These are phyloP conservation scores for Hirtodrosophila cameraria DNA, from an alignment of 2,888 invertebrate genomes.

Conservation along the genomic window DNA sequence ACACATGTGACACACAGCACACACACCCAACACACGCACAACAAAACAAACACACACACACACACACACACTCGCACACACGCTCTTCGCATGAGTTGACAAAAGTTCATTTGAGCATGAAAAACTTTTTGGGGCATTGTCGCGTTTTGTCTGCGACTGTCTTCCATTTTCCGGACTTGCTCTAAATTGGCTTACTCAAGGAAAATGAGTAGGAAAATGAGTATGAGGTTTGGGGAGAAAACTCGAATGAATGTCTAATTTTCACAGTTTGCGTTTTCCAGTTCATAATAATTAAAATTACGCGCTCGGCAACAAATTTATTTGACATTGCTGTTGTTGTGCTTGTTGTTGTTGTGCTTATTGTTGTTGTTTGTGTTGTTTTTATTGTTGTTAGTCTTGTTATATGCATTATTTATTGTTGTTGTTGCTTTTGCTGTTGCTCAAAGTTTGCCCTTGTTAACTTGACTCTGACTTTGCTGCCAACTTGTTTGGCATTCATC, in stretches of 20 bases:
- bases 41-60: constrained; percentile 2
- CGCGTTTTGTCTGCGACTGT: constrained; percentile 14
- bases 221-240: not conserved
- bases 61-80: constrained; percentile 2
- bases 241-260: constrained; percentile 69
- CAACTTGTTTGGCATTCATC: constrained; percentile 75
- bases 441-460: constrained; percentile 66
- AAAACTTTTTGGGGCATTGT: constrained; percentile 58
- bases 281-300: constrained; percentile 74
- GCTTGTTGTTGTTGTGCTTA: constrained; percentile 25
- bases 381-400: constrained; percentile 31
- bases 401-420: constrained; percentile 66
- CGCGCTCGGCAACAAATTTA: constrained; percentile 57
- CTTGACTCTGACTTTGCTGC: constrained; percentile 57
- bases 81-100: constrained; percentile 37
- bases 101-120: constrained; percentile 61
- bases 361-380: too few relatives aligned
- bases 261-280: constrained; percentile 56
- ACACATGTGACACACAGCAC: constrained; percentile 37
- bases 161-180: constrained; percentile 8
- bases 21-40: constrained; percentile 10
- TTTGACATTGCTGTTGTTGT: constrained; percentile 54
- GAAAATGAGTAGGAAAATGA: not conserved
- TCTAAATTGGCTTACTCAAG: constrained; percentile 41
- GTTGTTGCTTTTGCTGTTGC: constrained; percentile 35